These are phyloP conservation scores for Apotomis capreana DNA, from an alignment of 2,888 invertebrate species.

Conservation along the genomic window DNA sequence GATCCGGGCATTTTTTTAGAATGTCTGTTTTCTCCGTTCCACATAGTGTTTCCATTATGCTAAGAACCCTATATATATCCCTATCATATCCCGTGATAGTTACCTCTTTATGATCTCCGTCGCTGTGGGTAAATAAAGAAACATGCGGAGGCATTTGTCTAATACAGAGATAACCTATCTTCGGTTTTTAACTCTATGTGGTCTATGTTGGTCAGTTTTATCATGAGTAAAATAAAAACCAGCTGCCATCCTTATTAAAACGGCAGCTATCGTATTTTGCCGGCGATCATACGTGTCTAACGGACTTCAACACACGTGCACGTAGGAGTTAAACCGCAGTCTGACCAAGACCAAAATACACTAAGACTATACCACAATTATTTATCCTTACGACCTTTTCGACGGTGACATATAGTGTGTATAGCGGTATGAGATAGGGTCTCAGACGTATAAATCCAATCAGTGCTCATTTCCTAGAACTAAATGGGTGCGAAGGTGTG, in stretches of 20 bases:
- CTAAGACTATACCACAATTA: not conserved
- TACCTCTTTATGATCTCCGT: too few species aligned
- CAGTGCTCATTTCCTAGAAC: slow-evolving; percentile 44
- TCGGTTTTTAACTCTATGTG: not conserved
- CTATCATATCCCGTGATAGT: too few species aligned
- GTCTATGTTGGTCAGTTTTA: not conserved
- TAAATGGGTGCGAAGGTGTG: slow-evolving; percentile 45
- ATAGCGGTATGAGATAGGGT: slow-evolving; percentile 28
- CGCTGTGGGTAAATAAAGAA: too few species aligned
- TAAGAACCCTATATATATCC: too few species aligned
- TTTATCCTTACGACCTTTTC: not conserved
- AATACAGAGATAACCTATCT: not conserved
- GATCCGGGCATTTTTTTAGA: too few species aligned
- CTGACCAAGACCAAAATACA: slow-evolving; percentile 1
- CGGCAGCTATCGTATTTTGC: slow-evolving; percentile 14
- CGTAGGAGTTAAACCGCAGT: slow-evolving; percentile 20
- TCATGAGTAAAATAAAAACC: not conserved
- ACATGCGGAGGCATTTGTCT: too few species aligned
- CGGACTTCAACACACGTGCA: slow-evolving; percentile 26
- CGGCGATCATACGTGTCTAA: slow-evolving; percentile 27
- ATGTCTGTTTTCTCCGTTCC: too few species aligned
- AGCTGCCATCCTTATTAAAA: slow-evolving; percentile 11
- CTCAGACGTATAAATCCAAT: slow-evolving; percentile 32
- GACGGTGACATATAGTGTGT: not conserved
- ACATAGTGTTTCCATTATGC: too few species aligned